Evolutionary conservation across 2,888 invertebrate species (phyloP).

Genomic region (Melanargia galathea): DNA sequence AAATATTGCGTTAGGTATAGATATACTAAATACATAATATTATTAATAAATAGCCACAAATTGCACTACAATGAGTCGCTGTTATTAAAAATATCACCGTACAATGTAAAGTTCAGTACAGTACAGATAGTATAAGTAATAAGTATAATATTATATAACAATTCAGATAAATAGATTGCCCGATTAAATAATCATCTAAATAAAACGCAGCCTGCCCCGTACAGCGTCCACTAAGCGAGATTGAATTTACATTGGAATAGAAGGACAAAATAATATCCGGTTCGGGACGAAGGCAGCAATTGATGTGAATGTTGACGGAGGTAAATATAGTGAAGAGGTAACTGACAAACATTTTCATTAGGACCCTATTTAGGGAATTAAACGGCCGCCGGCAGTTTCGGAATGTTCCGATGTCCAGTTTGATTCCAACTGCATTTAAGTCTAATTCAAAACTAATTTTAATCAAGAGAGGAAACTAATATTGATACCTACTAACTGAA

Average conservation of each 20-base stretch:
- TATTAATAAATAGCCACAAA: no score
- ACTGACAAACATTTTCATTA: conserved; percentile 20
- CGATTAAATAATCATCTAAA: conserved; percentile 15
- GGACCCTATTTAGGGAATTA: conserved; percentile 8
- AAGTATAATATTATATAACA: no score
- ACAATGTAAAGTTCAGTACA: no score
- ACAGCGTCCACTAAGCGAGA: conserved; percentile 25
- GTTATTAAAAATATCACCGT: no score
- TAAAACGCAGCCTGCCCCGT: conserved; percentile 16
- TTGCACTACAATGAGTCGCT: no score
- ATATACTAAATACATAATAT: no score
- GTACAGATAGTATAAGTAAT: no score
- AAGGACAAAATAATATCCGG: conserved; percentile 34
- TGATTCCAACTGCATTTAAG: conserved; percentile 10
- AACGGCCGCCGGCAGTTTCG: conserved; percentile 6
- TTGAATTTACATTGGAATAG: conserved; percentile 30
- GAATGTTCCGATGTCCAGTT: conserved; percentile 15
- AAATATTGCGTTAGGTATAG: no score
- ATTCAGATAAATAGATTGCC: no score
- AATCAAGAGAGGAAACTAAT: no score
- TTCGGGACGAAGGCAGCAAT: conserved; percentile 25
- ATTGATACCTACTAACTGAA: no score
- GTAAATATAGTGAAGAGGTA: conserved; percentile 22
- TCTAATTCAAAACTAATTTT: not conserved
- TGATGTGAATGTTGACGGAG: conserved; percentile 17